A percentile compares a stretch with the other conserved stretches of the same genome.
phyloP scores from a whole-genome alignment of 2,113 vertebrate species.

The Hylia prasina region DNA sequence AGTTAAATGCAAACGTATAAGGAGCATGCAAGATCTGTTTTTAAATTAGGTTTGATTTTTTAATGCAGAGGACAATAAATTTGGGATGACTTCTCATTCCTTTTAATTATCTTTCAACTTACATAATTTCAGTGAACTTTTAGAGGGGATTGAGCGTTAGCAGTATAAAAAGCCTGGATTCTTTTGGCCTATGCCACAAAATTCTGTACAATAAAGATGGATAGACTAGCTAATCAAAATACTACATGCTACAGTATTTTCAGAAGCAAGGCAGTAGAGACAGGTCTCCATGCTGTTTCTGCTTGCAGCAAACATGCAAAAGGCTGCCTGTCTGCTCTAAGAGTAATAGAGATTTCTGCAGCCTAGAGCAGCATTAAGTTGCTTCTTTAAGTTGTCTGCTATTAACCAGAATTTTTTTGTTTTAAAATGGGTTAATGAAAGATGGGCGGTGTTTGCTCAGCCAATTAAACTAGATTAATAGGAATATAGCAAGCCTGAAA shows the following conservation, averaged over 20 bases:
- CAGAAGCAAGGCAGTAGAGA: neutral
- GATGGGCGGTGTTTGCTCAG: neutral
- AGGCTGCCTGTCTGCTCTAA: neutral
- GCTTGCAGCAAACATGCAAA: neutral
- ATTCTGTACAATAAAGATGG: neutral
- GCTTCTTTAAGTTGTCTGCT: neutral
- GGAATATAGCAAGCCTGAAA: neutral
- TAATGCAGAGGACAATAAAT: neutral
- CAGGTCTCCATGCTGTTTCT: rapidly evolving
- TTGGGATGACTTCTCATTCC: neutral
- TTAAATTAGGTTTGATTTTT: neutral
- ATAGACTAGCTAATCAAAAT: neutral
- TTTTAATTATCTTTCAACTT: neutral
- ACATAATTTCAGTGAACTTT: neutral
- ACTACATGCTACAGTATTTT: neutral
- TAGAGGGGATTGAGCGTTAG: neutral
- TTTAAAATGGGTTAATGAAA: neutral
- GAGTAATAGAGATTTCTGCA: neutral
- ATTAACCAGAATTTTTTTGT: neutral
- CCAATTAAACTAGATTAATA: neutral
- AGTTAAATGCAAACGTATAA: rapidly evolving
- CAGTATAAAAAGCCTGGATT: neutral
- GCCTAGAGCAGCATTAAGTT: neutral
- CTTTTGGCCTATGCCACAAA: neutral
- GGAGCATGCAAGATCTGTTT: neutral